These are phyloP conservation scores for Dipodomys merriami DNA, from an alignment of 2,113 vertebrate genomes.

Conservation along the genomic window DNA sequence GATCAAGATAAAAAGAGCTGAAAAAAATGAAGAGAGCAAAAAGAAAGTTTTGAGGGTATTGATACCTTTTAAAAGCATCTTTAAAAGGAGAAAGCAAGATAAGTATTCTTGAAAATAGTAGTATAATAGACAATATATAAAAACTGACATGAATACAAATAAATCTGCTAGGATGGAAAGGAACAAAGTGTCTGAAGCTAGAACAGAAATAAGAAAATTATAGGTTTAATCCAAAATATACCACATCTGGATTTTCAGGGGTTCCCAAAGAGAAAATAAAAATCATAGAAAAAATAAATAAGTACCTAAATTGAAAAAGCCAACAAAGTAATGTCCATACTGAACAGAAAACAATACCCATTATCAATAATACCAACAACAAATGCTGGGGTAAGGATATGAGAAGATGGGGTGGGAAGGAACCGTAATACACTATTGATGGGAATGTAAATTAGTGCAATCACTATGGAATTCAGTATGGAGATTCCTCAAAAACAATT, in stretches of 20 bases:
- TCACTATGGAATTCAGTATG: no score
- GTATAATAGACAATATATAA: not conserved
- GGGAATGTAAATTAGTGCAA: no score
- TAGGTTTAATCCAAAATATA: not conserved
- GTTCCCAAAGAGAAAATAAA: not conserved
- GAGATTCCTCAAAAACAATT: no score
- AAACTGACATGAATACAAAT: not conserved
- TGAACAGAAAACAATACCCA: not conserved
- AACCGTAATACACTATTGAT: no score
- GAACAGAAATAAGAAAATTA: constrained; percentile 17
- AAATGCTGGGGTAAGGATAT: not conserved
- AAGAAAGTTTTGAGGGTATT: not conserved
- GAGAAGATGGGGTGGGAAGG: no score
- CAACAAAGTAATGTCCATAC: not conserved
- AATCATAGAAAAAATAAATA: constrained; percentile 35
- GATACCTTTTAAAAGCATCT: constrained; percentile 36
- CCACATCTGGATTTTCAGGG: not conserved
- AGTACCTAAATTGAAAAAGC: not conserved
- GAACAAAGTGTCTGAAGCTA: not conserved
- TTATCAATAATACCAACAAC: not conserved
- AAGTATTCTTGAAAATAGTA: not conserved
- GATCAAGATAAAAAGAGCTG: not conserved
- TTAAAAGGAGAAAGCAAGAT: not conserved
- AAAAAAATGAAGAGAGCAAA: not conserved
- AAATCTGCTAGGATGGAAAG: no score